Percentiles rank a stretch among this genome's conserved stretches.
phyloP scores from a whole-genome alignment of 2,888 invertebrate genomes.

The Labia minor region DNA sequence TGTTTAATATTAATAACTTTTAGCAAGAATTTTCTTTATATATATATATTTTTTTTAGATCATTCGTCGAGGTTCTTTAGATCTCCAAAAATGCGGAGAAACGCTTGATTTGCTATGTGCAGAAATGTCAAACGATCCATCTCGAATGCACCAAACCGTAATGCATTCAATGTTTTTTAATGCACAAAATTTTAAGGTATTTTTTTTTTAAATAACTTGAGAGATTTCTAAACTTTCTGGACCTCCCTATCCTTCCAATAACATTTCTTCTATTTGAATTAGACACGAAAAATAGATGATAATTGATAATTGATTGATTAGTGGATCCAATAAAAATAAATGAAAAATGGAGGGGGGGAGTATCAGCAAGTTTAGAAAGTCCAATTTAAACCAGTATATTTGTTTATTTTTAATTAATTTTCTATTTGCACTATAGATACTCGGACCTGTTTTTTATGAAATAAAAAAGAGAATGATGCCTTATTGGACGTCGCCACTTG shows the following conservation, averaged over 20 bases:
- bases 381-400: no score
- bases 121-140: not conserved
- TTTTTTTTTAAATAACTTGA: no score
- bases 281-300: no score
- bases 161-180: not conserved
- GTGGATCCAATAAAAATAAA: no score
- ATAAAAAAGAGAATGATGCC: not conserved
- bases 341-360: no score
- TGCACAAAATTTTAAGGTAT: not conserved
- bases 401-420: not conserved
- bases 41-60: not conserved
- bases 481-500: not conserved
- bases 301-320: no score
- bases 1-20: no score
- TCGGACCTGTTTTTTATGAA: not conserved
- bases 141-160: not conserved
- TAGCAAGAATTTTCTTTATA: no score
- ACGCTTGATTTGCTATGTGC: not conserved
- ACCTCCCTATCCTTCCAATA: no score
- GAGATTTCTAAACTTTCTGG: no score
- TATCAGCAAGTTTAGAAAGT: no score
- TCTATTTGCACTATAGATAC: not conserved
- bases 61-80: not conserved
- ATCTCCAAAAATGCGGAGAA: not conserved
- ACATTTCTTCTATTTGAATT: no score